These are phyloP conservation scores for Pomatostomus ruficeps DNA, from an alignment of 2,113 vertebrate genomes.

Conservation along the genomic window DNA sequence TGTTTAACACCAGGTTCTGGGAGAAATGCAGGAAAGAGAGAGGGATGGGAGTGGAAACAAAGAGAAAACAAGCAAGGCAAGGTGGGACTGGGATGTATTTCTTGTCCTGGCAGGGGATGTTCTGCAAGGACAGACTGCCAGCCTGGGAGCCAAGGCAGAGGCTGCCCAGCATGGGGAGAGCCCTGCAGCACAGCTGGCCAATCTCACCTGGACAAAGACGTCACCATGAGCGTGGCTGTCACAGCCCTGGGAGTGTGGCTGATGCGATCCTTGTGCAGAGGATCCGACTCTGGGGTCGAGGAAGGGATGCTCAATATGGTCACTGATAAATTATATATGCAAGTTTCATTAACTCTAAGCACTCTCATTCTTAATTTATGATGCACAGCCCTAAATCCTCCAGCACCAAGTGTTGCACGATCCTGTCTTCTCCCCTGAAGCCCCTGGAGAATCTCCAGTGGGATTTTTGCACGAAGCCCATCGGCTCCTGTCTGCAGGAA, in stretches of 20 bases:
- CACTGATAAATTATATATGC: background rate
- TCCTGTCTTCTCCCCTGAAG: background rate
- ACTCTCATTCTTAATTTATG: background rate
- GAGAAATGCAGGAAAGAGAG: background rate
- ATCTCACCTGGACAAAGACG: accelerated
- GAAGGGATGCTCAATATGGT: background rate
- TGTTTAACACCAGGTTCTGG: background rate
- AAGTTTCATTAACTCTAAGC: conserved; percentile 4
- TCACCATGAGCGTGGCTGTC: accelerated
- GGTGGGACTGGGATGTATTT: background rate
- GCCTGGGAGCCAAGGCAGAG: background rate
- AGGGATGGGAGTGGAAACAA: background rate
- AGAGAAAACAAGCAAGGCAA: background rate
- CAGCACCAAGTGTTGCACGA: background rate
- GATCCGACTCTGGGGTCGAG: background rate
- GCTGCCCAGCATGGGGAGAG: background rate
- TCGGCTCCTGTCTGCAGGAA: background rate
- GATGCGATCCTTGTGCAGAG: accelerated
- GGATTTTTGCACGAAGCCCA: accelerated
- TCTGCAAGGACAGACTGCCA: background rate
- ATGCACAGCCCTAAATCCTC: background rate
- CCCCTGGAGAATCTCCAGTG: background rate
- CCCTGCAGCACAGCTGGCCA: background rate
- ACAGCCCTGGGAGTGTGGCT: accelerated
- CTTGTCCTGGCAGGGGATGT: background rate